These are phyloP conservation scores for Scotopteryx bipunctaria DNA, from an alignment of 2,888 invertebrate genomes.

Conservation along the genomic window DNA sequence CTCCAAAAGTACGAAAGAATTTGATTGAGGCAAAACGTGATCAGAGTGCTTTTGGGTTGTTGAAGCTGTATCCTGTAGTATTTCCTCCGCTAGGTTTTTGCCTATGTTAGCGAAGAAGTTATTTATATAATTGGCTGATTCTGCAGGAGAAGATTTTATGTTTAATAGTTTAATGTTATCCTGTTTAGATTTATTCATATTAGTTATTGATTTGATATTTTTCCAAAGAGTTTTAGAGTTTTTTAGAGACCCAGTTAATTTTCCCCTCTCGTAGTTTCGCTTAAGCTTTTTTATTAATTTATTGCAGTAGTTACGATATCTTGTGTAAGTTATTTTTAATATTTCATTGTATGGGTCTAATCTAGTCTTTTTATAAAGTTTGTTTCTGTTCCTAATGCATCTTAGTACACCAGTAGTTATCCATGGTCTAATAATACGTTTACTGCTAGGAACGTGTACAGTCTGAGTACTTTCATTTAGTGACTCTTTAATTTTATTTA, in stretches of 20 bases:
- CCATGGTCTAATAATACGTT: constrained; percentile 9
- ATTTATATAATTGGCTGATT: background rate
- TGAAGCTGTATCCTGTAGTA: too few species aligned
- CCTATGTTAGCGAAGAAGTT: background rate
- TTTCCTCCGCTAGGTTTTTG: background rate
- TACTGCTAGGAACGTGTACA: background rate
- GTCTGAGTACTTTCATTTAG: background rate
- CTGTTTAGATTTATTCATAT: background rate
- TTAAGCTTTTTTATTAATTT: background rate
- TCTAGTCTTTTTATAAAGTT: constrained; percentile 1
- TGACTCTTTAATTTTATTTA: background rate
- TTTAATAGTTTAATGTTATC: background rate
- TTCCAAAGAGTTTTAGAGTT: background rate
- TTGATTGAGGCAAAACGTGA: too few species aligned
- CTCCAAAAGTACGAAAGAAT: too few species aligned
- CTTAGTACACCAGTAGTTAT: constrained; percentile 5
- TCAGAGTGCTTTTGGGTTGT: too few species aligned
- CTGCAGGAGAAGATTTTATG: background rate
- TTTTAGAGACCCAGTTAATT: background rate
- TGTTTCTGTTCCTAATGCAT: constrained; percentile 10
- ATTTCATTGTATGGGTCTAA: background rate
- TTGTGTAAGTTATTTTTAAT: constrained; percentile 5
- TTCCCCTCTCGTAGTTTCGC: background rate
- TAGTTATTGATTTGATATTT: background rate
- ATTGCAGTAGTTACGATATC: background rate